Base-by-base conservation (phyloP, 2,888 invertebrate genomes). In the Hanleya hanleyi region DNA sequence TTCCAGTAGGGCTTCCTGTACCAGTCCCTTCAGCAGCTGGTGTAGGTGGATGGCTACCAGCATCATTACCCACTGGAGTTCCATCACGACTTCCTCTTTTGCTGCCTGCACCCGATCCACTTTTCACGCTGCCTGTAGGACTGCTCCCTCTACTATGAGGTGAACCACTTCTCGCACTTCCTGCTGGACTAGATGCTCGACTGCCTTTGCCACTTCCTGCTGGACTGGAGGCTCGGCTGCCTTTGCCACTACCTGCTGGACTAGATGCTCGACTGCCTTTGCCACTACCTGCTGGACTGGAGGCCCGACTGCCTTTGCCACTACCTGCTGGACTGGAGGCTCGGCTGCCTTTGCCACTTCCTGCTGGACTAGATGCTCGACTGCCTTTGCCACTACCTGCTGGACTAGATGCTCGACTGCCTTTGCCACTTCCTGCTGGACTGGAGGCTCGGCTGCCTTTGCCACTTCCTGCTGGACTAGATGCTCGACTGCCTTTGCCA, bases 61-160 rank as follows among this genome's bases (percentile, higher is more conserved):
- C 70, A 12, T 51, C 22, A 37, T 69, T 67, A 35, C 76, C 69
- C 2, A 36, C 73, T n/a, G 74, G 77, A 35, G 71, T 32, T 37
- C 73, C 67, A 36, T 26, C 61, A 32, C 41, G 67, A 22, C 69
- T 69, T 22, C 37, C 35, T 64, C 32, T 22, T 4, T 35, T 26
- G 38, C 68, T 49, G 36, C 72, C 69, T 38, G 77, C 79, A 66
- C 66, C 79, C 57, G 81, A 78, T 15, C 75, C 73, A 69, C 81
- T 79, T 18, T 64, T 26, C 6, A 15, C 33, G 15, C 32, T 18
- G 22, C 78, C 76, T 49, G 66, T 73, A 36, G 79, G 76, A 22
- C 67, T 64, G 7, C 69, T 37, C 22, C 37, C 65, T 38, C 61
- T 69, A n/a, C 29, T 37, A 12, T 67, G 68, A 47, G 70, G 74